Conservation (phyloP, 2,797 vertebrate species). For the Aeoliscus strigatus region DNA sequence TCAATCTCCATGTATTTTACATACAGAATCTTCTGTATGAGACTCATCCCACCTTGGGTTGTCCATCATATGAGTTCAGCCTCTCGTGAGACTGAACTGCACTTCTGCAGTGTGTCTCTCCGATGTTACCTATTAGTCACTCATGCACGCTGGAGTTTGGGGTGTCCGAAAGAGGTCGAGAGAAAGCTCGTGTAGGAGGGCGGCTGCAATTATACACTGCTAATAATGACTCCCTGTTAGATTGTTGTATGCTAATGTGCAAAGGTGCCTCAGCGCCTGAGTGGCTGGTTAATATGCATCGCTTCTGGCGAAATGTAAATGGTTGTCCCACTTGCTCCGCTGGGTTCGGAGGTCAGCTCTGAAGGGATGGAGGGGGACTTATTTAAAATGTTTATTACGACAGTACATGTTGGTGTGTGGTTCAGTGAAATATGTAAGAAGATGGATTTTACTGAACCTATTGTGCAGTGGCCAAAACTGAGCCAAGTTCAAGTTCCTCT, state of each 20-base stretch:
- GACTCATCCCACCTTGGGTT: constrained; percentile 9
- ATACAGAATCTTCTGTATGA: constrained; percentile 5
- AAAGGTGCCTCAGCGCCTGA: constrained; percentile 4
- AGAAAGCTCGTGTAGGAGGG: constrained; percentile 16
- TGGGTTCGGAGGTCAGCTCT: constrained; percentile 33
- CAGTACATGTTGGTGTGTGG: too few relatives aligned
- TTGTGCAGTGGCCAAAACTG: too few relatives aligned
- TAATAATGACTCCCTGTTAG: constrained; percentile 35
- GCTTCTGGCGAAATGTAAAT: constrained; percentile 8
- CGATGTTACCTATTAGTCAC: neutral
- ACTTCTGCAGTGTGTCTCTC: constrained; percentile 1
- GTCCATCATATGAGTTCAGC: constrained; percentile 20
- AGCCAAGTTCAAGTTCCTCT: too few relatives aligned
- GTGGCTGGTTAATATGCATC: constrained; percentile 36
- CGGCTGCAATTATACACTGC: constrained; percentile 8
- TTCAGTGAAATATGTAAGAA: too few relatives aligned
- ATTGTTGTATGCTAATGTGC: constrained; percentile 22
- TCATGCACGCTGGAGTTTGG: constrained; percentile 1
- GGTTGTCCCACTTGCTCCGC: constrained; percentile 2
- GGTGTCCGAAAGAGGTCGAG: constrained; percentile 5
- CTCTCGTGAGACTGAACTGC: constrained; percentile 1
- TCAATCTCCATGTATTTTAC: constrained; percentile 13
- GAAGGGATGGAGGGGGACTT: neutral
- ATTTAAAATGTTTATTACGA: too few relatives aligned
- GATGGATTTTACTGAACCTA: too few relatives aligned